Base-by-base conservation (phyloP, 2,113 vertebrate species). In the Heteronetta atricapilla region DNA sequence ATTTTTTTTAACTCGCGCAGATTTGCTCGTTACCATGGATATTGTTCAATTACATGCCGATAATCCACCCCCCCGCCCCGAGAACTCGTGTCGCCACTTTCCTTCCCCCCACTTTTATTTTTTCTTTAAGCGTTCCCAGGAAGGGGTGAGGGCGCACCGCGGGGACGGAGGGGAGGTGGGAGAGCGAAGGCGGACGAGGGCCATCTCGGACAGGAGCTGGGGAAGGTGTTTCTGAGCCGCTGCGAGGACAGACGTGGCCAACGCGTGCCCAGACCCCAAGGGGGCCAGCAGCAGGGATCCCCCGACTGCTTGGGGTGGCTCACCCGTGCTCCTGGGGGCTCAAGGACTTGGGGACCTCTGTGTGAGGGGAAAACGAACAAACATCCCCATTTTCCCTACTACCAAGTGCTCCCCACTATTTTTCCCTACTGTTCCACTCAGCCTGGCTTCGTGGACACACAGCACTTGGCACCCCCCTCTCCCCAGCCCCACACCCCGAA, bases 11-110 rank as follows among this genome's bases (percentile, higher is more conserved):
- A 83, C 1, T 29, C 4, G 50, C 89, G 72, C 81, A 92, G 93
- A 93, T 95, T 96, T 95, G 73, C 97, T 95, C 68, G 96, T 96
- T 97, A 95, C 97, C 96, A 96, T 97, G 96, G 96, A 94, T 97
- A 96, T 97, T 89, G 88, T 95, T 96, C 96, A 91, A 91, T 97
- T 96, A 94, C 93, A 97, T 78, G 96, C 96, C 94, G 88, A 95
- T 97, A 97, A 97, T 95, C 96, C 46, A 48, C 46, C 46, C 46
- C 46, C 96, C 64, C 55, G 21, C 94, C 88, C 40, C 17, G 93
- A 95, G 95, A 78, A 93, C 93, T 82, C 90, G 59, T 88, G 88
- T 95, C 28, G 1, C 75, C 1, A 25, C 78, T 94, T 95, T 77
- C 52, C 66, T 87, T 56, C 10, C 16, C 21, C 6, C 38, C 2